Percentiles rank a stretch among this genome's conserved stretches.
These are phyloP conservation scores for Arenaria interpres DNA, from an alignment of 2,113 vertebrate species.

Conservation along the genomic window DNA sequence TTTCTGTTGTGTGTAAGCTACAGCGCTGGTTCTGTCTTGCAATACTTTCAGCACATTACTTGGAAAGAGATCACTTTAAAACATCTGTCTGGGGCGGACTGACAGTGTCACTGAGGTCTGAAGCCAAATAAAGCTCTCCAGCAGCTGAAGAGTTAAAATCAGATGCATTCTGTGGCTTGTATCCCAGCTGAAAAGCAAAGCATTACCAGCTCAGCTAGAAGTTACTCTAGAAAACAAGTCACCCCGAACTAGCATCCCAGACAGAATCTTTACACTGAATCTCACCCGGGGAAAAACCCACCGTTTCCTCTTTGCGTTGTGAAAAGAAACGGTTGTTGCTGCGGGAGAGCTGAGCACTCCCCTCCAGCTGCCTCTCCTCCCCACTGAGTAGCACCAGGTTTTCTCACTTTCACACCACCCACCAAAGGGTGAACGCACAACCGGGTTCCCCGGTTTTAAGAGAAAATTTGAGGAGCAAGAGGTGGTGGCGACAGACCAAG, in stretches of 20 bases:
- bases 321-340: not conserved
- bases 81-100: not conserved
- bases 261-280: not conserved
- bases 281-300: not conserved
- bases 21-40: not conserved
- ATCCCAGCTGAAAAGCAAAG: not conserved
- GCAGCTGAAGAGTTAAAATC: not conserved
- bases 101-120: not conserved
- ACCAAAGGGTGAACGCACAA: not conserved
- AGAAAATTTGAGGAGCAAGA: not conserved
- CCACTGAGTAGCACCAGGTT: not conserved
- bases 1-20: not conserved
- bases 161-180: not conserved
- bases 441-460: not conserved
- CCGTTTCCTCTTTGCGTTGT: not conserved
- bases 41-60: not conserved
- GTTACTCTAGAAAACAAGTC: not conserved
- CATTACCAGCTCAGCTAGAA: not conserved
- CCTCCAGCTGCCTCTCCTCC: not conserved
- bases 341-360: not conserved
- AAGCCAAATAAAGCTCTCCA: not conserved
- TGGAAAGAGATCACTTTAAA: not conserved
- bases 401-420: not conserved
- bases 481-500: accelerated
- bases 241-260: not conserved